A percentile compares a stretch with the other conserved stretches of the same genome.
These are phyloP conservation scores for Esox niger DNA, from an alignment of 2,113 vertebrate species.

Conservation along the genomic window DNA sequence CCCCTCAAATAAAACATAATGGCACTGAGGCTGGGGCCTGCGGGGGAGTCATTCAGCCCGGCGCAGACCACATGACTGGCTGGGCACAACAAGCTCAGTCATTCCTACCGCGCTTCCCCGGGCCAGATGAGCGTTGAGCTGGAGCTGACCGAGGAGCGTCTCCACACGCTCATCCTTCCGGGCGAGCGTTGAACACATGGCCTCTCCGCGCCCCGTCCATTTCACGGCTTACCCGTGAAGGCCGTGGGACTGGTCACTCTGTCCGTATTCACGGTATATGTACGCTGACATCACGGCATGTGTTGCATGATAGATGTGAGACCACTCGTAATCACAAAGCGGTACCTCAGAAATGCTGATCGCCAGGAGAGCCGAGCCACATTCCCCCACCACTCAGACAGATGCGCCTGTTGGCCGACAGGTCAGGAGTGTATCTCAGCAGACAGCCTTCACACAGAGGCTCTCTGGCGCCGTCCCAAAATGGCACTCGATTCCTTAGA, in stretches of 20 bases:
- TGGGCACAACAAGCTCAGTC: conserved; percentile 44
- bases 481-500: no score
- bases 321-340: no score
- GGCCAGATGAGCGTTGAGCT: conserved; percentile 30
- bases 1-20: conserved; percentile 44
- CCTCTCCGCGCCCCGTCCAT: conserved; percentile 14
- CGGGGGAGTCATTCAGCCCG: conserved; percentile 36
- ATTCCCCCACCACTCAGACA: conserved; percentile 13
- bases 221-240: conserved; percentile 32
- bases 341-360: not conserved
- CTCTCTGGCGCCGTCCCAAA: no score
- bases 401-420: conserved; percentile 41
- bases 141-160: conserved; percentile 10
- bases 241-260: conserved; percentile 35
- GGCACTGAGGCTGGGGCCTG: conserved; percentile 24
- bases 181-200: not conserved
- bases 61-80: conserved; percentile 50
- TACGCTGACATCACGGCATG: not conserved
- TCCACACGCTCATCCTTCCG: not conserved
- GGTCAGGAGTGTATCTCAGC: conserved; percentile 5
- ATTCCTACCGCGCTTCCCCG: conserved; percentile 31
- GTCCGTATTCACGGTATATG: conserved; percentile 26
- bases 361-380: conserved; percentile 9
- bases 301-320: not conserved
- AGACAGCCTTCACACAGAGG: not conserved